Evolutionary conservation across 2,797 vertebrate genomes (phyloP), one percentile per base, ranked within the genome.

Genomic region (Chrysocyon brachyurus): DNA sequence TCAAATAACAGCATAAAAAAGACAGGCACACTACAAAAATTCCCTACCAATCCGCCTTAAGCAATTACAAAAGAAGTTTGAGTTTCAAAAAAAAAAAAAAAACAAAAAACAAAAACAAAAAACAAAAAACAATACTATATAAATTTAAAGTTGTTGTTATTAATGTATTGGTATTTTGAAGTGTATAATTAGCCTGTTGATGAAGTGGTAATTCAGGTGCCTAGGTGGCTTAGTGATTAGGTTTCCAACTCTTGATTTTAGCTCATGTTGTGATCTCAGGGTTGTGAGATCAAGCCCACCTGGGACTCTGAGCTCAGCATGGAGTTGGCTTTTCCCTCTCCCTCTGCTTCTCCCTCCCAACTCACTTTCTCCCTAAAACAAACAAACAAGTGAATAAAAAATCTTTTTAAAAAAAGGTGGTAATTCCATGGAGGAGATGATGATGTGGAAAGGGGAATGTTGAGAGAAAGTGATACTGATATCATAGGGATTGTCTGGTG

Each of bases 41-140:
- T 95, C 16, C 12, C 36, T 17, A 77, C 4, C 4, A 21, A 85
- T 66, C 1, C 5, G 15, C 66, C 33, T 57, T 70, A 95, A 95
- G 72, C 26, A 92, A 89, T 79, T 86, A 93, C 16, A 52, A 87
- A 87, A 82, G 16, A 91, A 70, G 31, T 81, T 82, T 56, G 66
- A 54, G 59, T 89, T 95, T 87, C 52, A 15, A 78, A 52, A 83
- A 61, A 83, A 91, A 89, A 91, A 40, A 40, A 40, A 40, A 5
- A 5, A 40, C 36, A 40, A n/a, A n/a, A n/a, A n/a, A n/a, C n/a
- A n/a, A n/a, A n/a, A n/a, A n/a, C n/a, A n/a, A n/a, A n/a, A n/a
- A n/a, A n/a, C n/a, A n/a, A n/a, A n/a, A n/a, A n/a, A n/a, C 40
- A 40, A 56, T 31, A 56, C 54, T 87, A 31, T 68, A 28, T 70